These are phyloP conservation scores for Standfussiana lucernea DNA, from an alignment of 2,888 invertebrate species.

Conservation along the genomic window DNA sequence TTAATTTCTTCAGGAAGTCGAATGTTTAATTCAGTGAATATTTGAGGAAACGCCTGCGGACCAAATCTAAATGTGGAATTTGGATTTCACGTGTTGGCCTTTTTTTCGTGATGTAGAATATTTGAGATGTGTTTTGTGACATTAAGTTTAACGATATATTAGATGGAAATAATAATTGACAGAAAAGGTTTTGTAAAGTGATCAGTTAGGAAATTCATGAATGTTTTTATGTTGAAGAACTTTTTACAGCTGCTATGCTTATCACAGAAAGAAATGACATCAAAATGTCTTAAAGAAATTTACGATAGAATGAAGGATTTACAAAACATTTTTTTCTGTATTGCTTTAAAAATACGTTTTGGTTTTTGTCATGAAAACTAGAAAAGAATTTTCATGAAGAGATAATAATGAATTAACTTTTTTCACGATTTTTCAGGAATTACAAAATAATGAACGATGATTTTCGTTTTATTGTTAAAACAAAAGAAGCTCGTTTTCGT, in stretches of 20 bases:
- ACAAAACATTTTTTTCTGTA: background rate
- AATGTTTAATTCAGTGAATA: conserved; percentile 56
- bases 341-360: background rate
- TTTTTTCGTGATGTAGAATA: background rate
- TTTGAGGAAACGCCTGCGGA: conserved; percentile 39
- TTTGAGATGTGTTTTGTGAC: background rate
- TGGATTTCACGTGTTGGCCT: background rate
- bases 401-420: background rate
- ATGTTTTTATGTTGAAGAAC: background rate
- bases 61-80: conserved; percentile 49
- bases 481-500: conserved; percentile 3
- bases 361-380: background rate
- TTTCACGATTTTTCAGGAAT: background rate
- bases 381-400: no score
- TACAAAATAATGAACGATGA: background rate
- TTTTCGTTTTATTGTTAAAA: background rate
- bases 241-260: background rate
- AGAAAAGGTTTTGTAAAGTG: background rate
- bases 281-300: background rate
- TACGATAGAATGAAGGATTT: background rate
- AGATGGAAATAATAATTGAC: background rate
- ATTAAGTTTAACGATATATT: background rate
- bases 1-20: conserved; percentile 64
- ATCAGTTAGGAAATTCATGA: background rate
- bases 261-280: background rate